Base-by-base conservation (phyloP, 2,888 invertebrate species). In the Drosophila mayaguana region DNA sequence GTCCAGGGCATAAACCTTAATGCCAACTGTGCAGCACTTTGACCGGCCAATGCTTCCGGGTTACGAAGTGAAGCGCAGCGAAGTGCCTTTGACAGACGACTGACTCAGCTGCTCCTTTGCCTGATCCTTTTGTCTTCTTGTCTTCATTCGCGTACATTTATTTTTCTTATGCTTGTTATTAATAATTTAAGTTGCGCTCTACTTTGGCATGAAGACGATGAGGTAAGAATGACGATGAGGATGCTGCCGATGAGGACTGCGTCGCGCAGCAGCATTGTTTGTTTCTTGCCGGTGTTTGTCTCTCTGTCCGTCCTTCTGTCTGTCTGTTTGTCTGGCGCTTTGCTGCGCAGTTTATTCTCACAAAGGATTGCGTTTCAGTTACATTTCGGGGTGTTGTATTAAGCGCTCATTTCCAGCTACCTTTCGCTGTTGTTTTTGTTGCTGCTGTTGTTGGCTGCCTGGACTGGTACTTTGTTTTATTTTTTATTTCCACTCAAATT, bases 401-500 rank as follows among this genome's bases (percentile, higher is more conserved):
- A 89, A 84, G 84, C 89, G 72, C 63, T 83, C 75, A 56, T 74
- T 75, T 69, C 59, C 68, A 68, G 40, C 59, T 56, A 42, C 63
- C 57, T 45, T 64, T 54, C 54, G 38, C 50, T 20, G 50, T 36
- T 51, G 46, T 62, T 70, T 53, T 38, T 48, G 48, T 38, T 59
- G 45, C 4, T 61, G 40, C 46, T n/a, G 48, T 20, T 50, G 34
- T 56, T 68, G 56, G 34, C 45, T 68, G 60, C 50, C 25, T 46
- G 48, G 32, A 7, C 43, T 71, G 69, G 28, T 64, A 73, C 73
- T 75, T 83, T 88, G 72, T 78, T 86, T 84, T 88, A 83, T 88
- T 88, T 80, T 86, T 85, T 86, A 90, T 88, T 86, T 85, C 83
- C 90, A 86, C 87, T 90, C 81, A 89, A 89, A 88, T 88, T 88